Evolutionary conservation across 2,888 invertebrate species (phyloP).

Genomic region (Ellobium chinense): DNA sequence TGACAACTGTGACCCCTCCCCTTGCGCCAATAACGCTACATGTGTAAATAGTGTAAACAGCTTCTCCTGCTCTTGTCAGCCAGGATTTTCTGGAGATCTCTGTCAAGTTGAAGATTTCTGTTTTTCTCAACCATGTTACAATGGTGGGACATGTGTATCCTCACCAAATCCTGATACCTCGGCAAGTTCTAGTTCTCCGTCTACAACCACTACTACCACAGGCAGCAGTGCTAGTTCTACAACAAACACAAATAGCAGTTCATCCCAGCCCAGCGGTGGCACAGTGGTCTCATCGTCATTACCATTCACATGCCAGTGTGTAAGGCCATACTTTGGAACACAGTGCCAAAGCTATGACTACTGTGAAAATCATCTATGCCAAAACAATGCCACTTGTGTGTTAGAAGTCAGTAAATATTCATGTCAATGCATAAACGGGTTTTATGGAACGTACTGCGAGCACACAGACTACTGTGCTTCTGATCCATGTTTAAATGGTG

Average conservation of each 20-base stretch:
- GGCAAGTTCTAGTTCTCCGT: neutral
- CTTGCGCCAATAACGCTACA: slow-evolving; percentile 59
- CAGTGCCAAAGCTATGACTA: slow-evolving; percentile 69
- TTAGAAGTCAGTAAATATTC: slow-evolving; percentile 54
- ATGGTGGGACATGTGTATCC: slow-evolving; percentile 67
- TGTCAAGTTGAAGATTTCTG: slow-evolving; percentile 67
- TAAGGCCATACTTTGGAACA: slow-evolving; percentile 59
- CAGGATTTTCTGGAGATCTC: slow-evolving; percentile 58
- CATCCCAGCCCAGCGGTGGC: neutral
- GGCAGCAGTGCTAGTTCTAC: neutral
- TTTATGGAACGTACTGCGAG: slow-evolving; percentile 69
- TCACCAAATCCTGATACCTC: slow-evolving; percentile 36
- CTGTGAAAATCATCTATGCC: slow-evolving; percentile 63
- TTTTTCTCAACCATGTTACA: slow-evolving; percentile 67
- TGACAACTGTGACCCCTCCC: slow-evolving; percentile 60
- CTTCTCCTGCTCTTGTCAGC: slow-evolving; percentile 59
- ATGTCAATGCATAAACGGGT: slow-evolving; percentile 63
- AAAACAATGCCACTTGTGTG: slow-evolving; percentile 66
- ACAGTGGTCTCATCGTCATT: neutral
- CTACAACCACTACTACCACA: neutral
- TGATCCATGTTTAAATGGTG: slow-evolving; percentile 62
- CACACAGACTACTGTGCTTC: slow-evolving; percentile 62
- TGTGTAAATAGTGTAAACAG: slow-evolving; percentile 59
- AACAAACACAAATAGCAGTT: neutral
- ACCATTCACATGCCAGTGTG: slow-evolving; percentile 64